Base-by-base conservation (phyloP, 2,888 invertebrate genomes). In the Dastarcus helophoroides region DNA sequence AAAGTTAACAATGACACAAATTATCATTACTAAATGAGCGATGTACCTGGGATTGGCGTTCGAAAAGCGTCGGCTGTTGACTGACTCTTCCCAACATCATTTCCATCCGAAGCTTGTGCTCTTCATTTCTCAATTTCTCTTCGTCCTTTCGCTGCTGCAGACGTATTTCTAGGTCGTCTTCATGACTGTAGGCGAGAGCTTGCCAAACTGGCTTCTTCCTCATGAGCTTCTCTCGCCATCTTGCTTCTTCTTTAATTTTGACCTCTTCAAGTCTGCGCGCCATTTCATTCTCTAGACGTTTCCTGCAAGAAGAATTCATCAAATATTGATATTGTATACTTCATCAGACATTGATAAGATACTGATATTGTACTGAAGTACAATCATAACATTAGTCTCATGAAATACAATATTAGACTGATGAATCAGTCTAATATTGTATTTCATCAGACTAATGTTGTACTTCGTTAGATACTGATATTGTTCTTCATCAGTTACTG, bases 171-270 rank as follows among this genome's bases (percentile, higher is more conserved):
- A 79, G 67, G 48, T 79, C 79, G 53, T 74, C 74, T 49, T 74
- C 73, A 36, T 75, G 71, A 41, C 71, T 72, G 51, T 71, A 73
- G 43, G 67, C 73, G 11, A 79, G 62, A 16, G 74, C 64, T 53
- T 73, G 71, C 79, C 79, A 80, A n/a, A 76, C 76, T 2, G 79
- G 79, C 46, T 73, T 74, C 13, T 64, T 63, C 10, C 78, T 63
- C 26, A 76, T 61, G 23, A 75, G 48, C 22, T 72, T 68, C 45
- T 77, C 74, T 14, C 72, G 61, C 46, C 73, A 63, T 33, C 69
- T 65, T 27, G 69, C 59, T 46, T 74, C 74, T 31, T 70, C 65
- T 41, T 68, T 64, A 8, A 71, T 56, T 13, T 71, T 67, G 27
- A 69, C 70, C 38, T 78, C 77, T 10, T 71, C 72, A 30, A 74